These are phyloP conservation scores for Solea senegalensis DNA, from an alignment of 2,113 vertebrate species.

Conservation along the genomic window DNA sequence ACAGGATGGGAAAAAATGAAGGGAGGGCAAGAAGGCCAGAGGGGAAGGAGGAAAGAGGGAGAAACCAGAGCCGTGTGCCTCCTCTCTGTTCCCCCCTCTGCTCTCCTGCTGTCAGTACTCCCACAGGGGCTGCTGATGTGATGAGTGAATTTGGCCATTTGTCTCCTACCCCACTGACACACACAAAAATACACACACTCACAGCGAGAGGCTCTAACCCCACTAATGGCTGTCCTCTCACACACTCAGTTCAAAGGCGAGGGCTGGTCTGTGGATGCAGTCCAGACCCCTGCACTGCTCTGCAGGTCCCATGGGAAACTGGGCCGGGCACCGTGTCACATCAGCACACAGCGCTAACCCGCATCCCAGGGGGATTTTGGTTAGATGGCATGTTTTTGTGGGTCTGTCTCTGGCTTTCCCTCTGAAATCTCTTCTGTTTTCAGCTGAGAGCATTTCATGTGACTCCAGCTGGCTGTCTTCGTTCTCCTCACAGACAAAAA, in stretches of 20 bases:
- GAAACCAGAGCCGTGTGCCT: slow-evolving; percentile 57
- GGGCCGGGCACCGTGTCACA: slow-evolving; percentile 52
- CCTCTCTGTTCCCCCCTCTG: slow-evolving; percentile 25
- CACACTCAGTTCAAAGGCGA: slow-evolving; percentile 65
- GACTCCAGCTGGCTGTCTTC: slow-evolving; percentile 43
- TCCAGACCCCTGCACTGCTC: slow-evolving; percentile 56
- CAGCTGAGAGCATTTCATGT: slow-evolving; percentile 18
- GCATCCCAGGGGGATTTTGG: slow-evolving; percentile 31
- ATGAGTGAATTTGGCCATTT: slow-evolving; percentile 83
- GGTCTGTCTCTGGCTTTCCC: slow-evolving; percentile 9
- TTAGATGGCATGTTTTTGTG: slow-evolving; percentile 39
- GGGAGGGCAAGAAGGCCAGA: slow-evolving; percentile 6
- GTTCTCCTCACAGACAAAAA: slow-evolving; percentile 11
- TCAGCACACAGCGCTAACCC: slow-evolving; percentile 36
- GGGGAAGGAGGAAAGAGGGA: slow-evolving; percentile 17
- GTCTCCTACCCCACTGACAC: slow-evolving; percentile 63
- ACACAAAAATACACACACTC: slow-evolving; percentile 35
- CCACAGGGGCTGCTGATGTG: slow-evolving; percentile 70
- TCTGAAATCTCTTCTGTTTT: slow-evolving; percentile 39
- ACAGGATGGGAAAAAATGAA: slow-evolving; percentile 13
- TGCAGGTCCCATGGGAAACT: slow-evolving; percentile 45
- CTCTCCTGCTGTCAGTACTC: slow-evolving; percentile 54
- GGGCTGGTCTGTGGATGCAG: slow-evolving; percentile 41
- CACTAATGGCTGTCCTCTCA: slow-evolving; percentile 72
- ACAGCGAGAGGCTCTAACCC: slow-evolving; percentile 31